These are phyloP conservation scores for Chitala chitala DNA, from an alignment of 2,113 vertebrate species.

Conservation along the genomic window DNA sequence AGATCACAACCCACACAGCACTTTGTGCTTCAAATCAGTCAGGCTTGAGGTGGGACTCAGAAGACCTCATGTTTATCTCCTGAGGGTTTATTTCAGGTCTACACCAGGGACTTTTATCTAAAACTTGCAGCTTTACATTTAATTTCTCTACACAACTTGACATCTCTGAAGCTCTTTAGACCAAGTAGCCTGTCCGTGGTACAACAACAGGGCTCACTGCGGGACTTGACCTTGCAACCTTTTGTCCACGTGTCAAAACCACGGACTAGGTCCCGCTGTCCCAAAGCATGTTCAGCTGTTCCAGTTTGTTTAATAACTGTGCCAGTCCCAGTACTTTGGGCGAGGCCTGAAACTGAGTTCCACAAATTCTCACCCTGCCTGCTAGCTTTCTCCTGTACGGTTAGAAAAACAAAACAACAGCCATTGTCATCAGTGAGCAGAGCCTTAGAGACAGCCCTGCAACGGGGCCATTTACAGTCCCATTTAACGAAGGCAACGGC, in stretches of 20 bases:
- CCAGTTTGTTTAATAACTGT: background rate
- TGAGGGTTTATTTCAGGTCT: background rate
- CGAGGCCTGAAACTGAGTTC: background rate
- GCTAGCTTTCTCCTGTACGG: background rate
- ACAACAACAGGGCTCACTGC: background rate
- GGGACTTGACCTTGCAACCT: slow-evolving; percentile 1
- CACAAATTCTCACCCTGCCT: background rate
- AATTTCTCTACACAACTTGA: too few species aligned
- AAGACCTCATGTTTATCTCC: background rate
- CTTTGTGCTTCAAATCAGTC: too few species aligned
- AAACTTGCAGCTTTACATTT: too few species aligned
- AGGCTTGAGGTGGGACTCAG: background rate
- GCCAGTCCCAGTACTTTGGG: background rate
- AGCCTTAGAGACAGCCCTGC: background rate
- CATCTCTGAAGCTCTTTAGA: too few species aligned
- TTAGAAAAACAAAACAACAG: background rate
- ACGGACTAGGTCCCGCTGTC: too few species aligned
- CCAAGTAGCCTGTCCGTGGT: too few species aligned
- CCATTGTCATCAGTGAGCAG: background rate
- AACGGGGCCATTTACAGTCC: background rate
- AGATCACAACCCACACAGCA: background rate
- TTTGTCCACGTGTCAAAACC: background rate
- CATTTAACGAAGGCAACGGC: background rate
- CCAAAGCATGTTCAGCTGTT: background rate
- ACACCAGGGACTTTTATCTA: too few species aligned